These are phyloP conservation scores for Aporophyla lueneburgensis DNA, from an alignment of 2,888 invertebrate species.

Conservation along the genomic window DNA sequence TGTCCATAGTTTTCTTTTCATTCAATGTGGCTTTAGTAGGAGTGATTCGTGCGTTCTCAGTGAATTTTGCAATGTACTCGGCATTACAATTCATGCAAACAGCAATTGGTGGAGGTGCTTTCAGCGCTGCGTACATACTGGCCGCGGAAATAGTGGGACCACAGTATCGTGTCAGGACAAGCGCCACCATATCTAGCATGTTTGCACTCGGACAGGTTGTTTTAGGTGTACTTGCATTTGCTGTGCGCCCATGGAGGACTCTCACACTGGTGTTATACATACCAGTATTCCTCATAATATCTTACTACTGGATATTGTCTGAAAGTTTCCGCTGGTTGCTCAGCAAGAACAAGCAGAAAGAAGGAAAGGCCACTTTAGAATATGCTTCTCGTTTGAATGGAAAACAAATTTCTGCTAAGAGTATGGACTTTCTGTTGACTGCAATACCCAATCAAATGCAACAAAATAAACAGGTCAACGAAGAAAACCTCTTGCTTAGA, in stretches of 20 bases:
- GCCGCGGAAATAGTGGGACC: slow-evolving; percentile 95
- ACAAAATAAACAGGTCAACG: slow-evolving; percentile 61
- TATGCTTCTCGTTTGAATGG: slow-evolving; percentile 92
- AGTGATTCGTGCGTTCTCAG: slow-evolving; percentile 83
- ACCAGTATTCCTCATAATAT: slow-evolving; percentile 92
- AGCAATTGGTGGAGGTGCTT: slow-evolving; percentile 85
- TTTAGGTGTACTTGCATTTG: slow-evolving; percentile 92
- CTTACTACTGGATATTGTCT: slow-evolving; percentile 93
- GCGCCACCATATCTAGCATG: slow-evolving; percentile 93
- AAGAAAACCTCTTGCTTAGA: slow-evolving; percentile 77
- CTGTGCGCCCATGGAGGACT: slow-evolving; percentile 93
- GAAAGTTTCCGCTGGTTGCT: slow-evolving; percentile 95
- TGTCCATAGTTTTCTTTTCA: slow-evolving; percentile 83
- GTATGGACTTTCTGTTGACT: slow-evolving; percentile 81
- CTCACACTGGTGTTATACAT: slow-evolving; percentile 92
- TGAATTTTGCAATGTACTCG: slow-evolving; percentile 85
- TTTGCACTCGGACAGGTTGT: slow-evolving; percentile 94
- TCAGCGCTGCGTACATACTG: slow-evolving; percentile 87
- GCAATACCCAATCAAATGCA: slow-evolving; percentile 77
- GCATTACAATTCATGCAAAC: slow-evolving; percentile 84
- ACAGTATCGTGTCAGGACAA: slow-evolving; percentile 93
- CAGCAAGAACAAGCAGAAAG: slow-evolving; percentile 91
- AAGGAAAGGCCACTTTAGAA: slow-evolving; percentile 91
- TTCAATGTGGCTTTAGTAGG: slow-evolving; percentile 84
- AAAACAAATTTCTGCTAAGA: slow-evolving; percentile 86